Evolutionary conservation across 2,113 vertebrate species (phyloP), one percentile per base, ranked within the genome.

Genomic region (Sebastes schlegelii): DNA sequence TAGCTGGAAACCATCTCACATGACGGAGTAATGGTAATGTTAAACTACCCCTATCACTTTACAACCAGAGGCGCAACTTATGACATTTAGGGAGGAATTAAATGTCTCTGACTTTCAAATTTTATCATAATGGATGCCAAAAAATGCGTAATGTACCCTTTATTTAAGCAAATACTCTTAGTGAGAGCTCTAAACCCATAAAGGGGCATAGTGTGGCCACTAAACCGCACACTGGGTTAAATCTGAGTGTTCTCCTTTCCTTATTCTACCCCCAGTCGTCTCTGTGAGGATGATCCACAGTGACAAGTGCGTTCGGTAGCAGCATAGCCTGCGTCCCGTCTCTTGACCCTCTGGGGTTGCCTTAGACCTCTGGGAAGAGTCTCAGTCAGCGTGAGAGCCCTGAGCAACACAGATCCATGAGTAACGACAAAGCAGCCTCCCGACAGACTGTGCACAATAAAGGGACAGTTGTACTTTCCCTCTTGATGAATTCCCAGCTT

Each of bases 271-370:
- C 67, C 60, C 55, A 49, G 61, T 64, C 21, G 19, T 58, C 19
- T 75, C 77, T 71, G 68, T 91, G 85, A 89, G 43, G 68, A 81
- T 48, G 12, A 91, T 85, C 55, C 52, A 73, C 81, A 80, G 79
- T 89, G 93, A 92, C 88, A 90, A 82, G 83, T 84, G 75, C 12
- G 67, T 72, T 83, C 63, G 61, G 76, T 70, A 62, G 74, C 58
- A 75, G 63, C 65, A 14, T 77, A 71, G 73, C 70, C 71, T 72
- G 8, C 3, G 66, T 82, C 83, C 74, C 49, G 3, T 70, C 76
- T 79, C 65, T 48, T 61, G 75, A 84, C 74, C 88, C 77, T 83
- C 61, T 64, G 80, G 80, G 75, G 61, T 43, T 49, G 64, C 67
- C 70, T 77, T 46, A 52, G 86, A 86, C 82, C 86, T 89, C 77